Percentiles rank a stretch among this genome's conserved stretches.
phyloP scores from a whole-genome alignment of 2,113 vertebrate genomes.

The Rhabdornis inornatus region DNA sequence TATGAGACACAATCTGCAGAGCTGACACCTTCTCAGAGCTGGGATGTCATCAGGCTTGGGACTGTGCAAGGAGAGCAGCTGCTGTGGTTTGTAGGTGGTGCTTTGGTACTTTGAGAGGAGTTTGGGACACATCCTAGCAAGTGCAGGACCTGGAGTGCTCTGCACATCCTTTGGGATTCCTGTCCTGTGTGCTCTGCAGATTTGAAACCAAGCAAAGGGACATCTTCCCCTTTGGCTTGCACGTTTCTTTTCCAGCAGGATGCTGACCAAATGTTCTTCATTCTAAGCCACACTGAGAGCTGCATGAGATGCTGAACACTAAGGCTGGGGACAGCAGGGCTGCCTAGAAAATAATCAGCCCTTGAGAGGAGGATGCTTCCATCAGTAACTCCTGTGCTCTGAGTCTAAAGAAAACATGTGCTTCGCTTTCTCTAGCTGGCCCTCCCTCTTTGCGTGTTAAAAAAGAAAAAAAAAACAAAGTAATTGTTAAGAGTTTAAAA shows the following conservation, averaged over 20 bases:
- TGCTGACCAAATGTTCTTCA: background rate
- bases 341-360: background rate
- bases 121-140: background rate
- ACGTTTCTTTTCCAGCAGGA: background rate
- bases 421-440: background rate
- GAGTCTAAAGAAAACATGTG: slow-evolving; percentile 14
- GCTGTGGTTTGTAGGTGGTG: background rate
- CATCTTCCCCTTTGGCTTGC: background rate
- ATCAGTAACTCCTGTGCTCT: background rate
- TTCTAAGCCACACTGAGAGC: background rate
- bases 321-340: background rate
- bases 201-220: background rate
- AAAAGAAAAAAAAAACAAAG: background rate
- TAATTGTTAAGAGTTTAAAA: slow-evolving; percentile 68
- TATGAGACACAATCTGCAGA: background rate
- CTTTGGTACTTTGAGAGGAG: background rate
- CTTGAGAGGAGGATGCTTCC: background rate
- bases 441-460: background rate
- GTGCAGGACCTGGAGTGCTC: background rate
- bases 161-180: background rate
- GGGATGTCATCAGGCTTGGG: background rate
- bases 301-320: background rate
- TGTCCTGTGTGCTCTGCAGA: background rate
- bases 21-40: background rate
- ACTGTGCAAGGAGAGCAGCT: background rate